Evolutionary conservation across 2,888 invertebrate species (phyloP), one percentile per base, ranked within the genome.

Genomic region (Meliscaeva auricollis): DNA sequence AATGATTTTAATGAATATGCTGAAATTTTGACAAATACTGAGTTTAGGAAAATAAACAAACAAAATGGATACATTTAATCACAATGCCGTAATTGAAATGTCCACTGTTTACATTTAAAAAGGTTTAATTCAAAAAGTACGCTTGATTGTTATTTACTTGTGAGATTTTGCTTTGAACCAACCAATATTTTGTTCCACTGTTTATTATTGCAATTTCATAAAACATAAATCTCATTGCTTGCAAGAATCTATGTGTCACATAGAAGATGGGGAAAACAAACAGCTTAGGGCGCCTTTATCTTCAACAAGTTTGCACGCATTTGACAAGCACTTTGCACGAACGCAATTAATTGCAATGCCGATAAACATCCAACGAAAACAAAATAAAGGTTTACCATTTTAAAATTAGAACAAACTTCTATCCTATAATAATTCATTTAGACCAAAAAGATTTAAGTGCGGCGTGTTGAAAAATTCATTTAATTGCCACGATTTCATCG

Each of bases 401-500:
- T 64, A 78, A 56, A 44, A 74, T 74, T 54, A 81, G 52, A 44
- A n/a, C 26, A 20, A 44, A 62, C 13, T 8, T 38, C 26, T 41
- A 38, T 20, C 13, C 52, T 20, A 66, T 64, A 38, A 17, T 30
- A 38, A 17, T 30, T 78, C 48, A 46, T 41, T 66, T 70, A 35
- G 20, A 20, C 58, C 35, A 11, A 7, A 30, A 22, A n/a, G 38
- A 15, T 9, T 46, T 5, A 26, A 32, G 32, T 62, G 11, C 4
- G 20, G n/a, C 13, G 44, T 35, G 44, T 62, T 66, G 22, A 62
- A 69, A 69, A 69, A 56, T 46, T 17, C 44, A 20, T 22, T 80
- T 80, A 80, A 80, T 80, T 80, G 74, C 69, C 68, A 68, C 26
- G 52, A 52, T 41, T 74, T 69, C 13, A 22, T 69, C 74, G 60